A percentile compares a stretch with the other conserved stretches of the same genome.
These are phyloP conservation scores for Holothuria scabra DNA, from an alignment of 53 echinoderm and acorn worm genomes.

Conservation along the genomic window DNA sequence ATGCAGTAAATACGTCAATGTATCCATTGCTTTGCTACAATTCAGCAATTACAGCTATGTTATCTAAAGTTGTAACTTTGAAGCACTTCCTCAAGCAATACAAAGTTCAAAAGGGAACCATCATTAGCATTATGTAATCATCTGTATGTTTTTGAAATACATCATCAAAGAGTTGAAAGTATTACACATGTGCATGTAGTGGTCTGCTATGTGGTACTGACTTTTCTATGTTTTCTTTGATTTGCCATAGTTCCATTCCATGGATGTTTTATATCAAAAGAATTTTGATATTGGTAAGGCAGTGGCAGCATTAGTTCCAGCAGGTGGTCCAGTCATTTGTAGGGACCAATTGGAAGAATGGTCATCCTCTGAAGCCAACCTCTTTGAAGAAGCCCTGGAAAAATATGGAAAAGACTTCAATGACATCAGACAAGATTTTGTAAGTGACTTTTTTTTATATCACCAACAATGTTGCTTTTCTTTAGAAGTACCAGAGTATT, in stretches of 20 bases:
- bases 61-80: too few relatives aligned
- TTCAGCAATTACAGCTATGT: too few relatives aligned
- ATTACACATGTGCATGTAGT: too few relatives aligned
- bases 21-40: too few relatives aligned
- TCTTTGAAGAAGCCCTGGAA: constrained; percentile 98
- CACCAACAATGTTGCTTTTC: not conserved
- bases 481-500: too few relatives aligned
- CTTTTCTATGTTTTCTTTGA: not conserved
- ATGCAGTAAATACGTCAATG: too few relatives aligned
- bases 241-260: constrained; percentile 90
- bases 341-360: constrained; percentile 98
- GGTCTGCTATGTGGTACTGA: not conserved
- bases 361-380: constrained; percentile 98
- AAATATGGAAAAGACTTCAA: constrained; percentile 99
- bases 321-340: constrained; percentile 98
- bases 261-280: constrained; percentile 91
- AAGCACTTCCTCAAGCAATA: too few relatives aligned
- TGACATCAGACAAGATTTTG: constrained; percentile 99
- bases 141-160: too few relatives aligned
- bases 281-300: constrained; percentile 92
- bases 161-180: too few relatives aligned
- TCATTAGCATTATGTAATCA: too few relatives aligned
- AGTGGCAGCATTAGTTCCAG: constrained; percentile 83
- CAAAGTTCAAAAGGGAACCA: too few relatives aligned
- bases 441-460: constrained; percentile 54